Conservation (phyloP, 2,888 invertebrate genomes). For the Sarcophaga variegata region DNA sequence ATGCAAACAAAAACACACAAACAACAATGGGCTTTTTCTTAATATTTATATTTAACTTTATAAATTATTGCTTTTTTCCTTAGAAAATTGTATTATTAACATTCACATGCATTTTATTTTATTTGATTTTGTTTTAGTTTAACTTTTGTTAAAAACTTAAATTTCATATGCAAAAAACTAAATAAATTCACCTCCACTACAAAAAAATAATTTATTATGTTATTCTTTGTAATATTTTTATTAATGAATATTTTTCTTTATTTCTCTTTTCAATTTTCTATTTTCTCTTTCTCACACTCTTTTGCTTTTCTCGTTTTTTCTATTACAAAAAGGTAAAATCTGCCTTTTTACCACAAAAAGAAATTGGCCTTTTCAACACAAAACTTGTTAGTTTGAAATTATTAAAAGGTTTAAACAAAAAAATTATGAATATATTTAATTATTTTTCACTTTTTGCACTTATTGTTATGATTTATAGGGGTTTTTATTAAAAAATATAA, state of each 20-base stretch:
- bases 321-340: constrained; percentile 19
- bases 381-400: constrained; percentile 21
- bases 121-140: neutral
- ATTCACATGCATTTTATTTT: constrained; percentile 54
- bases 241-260: constrained; percentile 28
- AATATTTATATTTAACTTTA: constrained; percentile 4
- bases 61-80: neutral
- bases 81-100: neutral
- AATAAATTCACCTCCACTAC: constrained; percentile 66
- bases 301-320: constrained; percentile 47
- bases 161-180: constrained; percentile 37
- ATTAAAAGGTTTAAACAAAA: constrained; percentile 33
- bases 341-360: constrained; percentile 24
- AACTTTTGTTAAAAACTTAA: constrained; percentile 18
- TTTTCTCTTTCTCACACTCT: constrained; percentile 29
- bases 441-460: constrained; percentile 51
- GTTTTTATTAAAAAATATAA: constrained; percentile 40
- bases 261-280: constrained; percentile 6
- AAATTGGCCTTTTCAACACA: constrained; percentile 28
- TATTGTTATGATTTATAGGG: constrained; percentile 40
- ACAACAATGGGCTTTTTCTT: constrained; percentile 45
- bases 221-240: constrained; percentile 16
- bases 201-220: constrained; percentile 24
- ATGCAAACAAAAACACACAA: constrained; percentile 53
- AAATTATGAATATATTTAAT: constrained; percentile 10